These are phyloP conservation scores for Galeruca laticollis DNA, from an alignment of 2,888 invertebrate species.

Conservation along the genomic window DNA sequence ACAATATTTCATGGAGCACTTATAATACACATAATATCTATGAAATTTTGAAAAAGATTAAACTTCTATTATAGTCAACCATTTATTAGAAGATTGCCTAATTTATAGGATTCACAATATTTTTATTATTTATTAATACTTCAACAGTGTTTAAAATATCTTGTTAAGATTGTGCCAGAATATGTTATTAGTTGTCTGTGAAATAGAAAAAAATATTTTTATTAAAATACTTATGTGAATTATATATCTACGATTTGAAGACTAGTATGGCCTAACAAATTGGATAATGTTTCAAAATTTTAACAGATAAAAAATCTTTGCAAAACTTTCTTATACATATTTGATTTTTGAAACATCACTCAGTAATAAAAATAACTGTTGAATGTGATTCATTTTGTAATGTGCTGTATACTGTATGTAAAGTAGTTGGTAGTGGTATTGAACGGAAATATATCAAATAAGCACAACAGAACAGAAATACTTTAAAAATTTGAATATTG, in stretches of 20 bases:
- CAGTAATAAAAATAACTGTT: conserved; percentile 61
- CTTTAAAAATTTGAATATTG: conserved; percentile 23
- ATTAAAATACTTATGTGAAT: not conserved
- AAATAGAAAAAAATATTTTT: not conserved
- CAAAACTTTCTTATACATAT: conserved; percentile 28
- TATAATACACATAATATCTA: no score
- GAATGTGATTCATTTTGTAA: conserved; percentile 64
- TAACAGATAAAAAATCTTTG: conserved; percentile 27
- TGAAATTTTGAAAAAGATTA: no score
- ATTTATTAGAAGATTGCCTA: no score
- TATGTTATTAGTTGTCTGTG: not conserved
- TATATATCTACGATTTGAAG: not conserved
- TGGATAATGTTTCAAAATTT: not conserved
- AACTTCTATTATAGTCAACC: no score
- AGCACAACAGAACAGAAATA: conserved; percentile 22
- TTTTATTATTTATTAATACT: no score
- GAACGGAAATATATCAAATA: conserved; percentile 41
- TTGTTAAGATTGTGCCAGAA: no score
- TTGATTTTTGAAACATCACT: conserved; percentile 47
- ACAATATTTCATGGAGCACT: no score
- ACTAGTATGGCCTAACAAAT: not conserved
- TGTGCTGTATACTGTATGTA: conserved; percentile 64
- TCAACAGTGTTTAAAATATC: no score
- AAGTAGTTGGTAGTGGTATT: conserved; percentile 59
- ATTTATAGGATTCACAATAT: no score